Conservation (phyloP, 2,797 vertebrate species). For the Caiman crocodilus region DNA sequence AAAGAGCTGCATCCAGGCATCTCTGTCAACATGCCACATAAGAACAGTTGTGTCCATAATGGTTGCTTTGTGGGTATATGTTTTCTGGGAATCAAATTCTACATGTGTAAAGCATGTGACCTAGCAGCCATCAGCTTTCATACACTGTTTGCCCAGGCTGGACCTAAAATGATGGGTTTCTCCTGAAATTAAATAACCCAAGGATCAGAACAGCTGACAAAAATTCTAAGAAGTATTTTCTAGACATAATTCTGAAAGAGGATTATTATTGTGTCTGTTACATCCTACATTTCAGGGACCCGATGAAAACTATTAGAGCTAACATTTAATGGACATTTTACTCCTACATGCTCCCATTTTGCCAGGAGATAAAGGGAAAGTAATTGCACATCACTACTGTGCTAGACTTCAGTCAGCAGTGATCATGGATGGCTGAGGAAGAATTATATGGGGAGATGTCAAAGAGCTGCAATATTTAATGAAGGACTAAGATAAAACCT, state of each 20-base stretch:
- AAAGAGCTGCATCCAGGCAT: not conserved
- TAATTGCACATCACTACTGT: not conserved
- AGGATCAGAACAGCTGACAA: not conserved
- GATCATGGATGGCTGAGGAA: slow-evolving; percentile 18
- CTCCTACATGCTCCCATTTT: not conserved
- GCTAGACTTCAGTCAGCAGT: not conserved
- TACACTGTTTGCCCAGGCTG: not conserved
- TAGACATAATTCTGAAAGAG: not conserved
- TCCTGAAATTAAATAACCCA: not conserved
- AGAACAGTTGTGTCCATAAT: not conserved
- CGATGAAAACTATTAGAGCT: not conserved
- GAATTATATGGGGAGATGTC: not conserved
- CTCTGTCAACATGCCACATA: not conserved
- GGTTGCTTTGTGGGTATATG: not conserved
- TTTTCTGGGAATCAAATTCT: not conserved
- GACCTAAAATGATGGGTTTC: not conserved
- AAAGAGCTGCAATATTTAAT: not conserved
- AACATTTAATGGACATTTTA: not conserved
- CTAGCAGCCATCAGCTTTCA: not conserved
- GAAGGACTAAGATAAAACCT: not conserved
- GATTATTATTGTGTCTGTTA: not conserved
- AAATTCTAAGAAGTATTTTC: not conserved
- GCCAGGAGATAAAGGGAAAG: slow-evolving; percentile 3
- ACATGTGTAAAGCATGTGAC: not conserved
- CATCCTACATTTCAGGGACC: not conserved